Percentiles rank a stretch among this genome's conserved stretches.
Evolutionary conservation across 2,888 invertebrate genomes (phyloP).

Genomic region (Parasteatoda lunata): DNA sequence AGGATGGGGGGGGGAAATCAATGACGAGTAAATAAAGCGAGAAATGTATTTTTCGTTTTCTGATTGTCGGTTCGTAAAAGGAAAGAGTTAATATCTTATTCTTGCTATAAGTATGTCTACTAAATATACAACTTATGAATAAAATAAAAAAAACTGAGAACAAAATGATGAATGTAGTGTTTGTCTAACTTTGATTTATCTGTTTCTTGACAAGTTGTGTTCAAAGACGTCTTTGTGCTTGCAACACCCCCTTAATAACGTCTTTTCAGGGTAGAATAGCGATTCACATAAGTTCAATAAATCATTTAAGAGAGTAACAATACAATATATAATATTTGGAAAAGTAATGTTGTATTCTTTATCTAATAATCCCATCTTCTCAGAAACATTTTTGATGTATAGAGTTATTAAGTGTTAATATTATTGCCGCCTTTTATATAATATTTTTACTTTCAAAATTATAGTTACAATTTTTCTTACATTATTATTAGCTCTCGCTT

Average conservation of each 20-base stretch:
- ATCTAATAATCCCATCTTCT: too few relatives aligned
- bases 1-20: constrained; percentile 1
- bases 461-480: too few relatives aligned
- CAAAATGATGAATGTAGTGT: neutral
- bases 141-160: neutral
- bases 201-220: neutral
- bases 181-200: neutral
- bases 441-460: too few relatives aligned
- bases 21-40: constrained; percentile 17
- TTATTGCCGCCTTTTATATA: too few relatives aligned
- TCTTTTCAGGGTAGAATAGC: neutral
- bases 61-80: neutral
- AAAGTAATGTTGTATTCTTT: too few relatives aligned
- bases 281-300: too few relatives aligned
- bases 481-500: too few relatives aligned
- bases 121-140: neutral
- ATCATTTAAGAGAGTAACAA: too few relatives aligned
- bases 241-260: neutral
- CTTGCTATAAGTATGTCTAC: neutral
- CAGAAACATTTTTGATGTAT: too few relatives aligned
- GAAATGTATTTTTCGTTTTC: neutral
- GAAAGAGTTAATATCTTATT: neutral
- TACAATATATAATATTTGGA: too few relatives aligned
- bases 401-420: too few relatives aligned
- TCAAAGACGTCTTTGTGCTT: neutral